Base-by-base conservation (phyloP, 1,140 invertebrate genomes). In the Drosophila lini region DNA sequence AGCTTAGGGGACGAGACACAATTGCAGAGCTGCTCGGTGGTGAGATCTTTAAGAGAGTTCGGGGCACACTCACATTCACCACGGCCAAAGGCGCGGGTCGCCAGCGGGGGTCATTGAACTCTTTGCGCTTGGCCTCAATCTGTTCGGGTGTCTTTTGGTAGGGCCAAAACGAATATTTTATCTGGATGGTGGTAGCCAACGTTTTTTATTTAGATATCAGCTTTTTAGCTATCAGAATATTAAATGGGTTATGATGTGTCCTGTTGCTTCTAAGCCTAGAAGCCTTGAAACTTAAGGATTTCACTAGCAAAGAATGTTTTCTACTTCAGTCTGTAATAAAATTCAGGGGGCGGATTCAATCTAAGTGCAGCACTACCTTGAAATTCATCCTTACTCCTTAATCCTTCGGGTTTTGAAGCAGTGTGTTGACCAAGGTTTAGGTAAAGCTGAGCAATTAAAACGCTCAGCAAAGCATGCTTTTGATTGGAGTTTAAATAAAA, bases 101-200 rank as follows among this genome's bases (percentile, higher is more conserved):
- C 93, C 93, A 95, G 65, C 94, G 93, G 58, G 94, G 94, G 89
- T 95, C 93, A 92, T 94, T 94, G 58, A 93, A 82, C 83, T 93
- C 92, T 90, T 93, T 92, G 90, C 94, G 93, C 82, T 93, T 92
- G 70, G 88, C 92, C 77, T 93, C 92, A 60, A 94, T 91, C 86
- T 94, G 92, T 79, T 93, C 92, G 84, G 93, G 93, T 57, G 94
- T 93, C 70, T 93, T 92, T 93, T 94, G 94, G 90, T 94, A 94
- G 88, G 92, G 92, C 92, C 93, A 91, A 93, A 95, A 95, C 80
- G 92, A 92, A 92, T 95, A 95, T 90, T 94, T 95, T 91, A 95
- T 94, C 94, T 95, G 77, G 55, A 90, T 65, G 53, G 34, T 70
- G 55, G 34, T 58, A 44, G 48, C 40, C 65, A 58, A 67, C 50